phyloP scores from a whole-genome alignment of 2,797 vertebrate genomes.

The Peromyscus eremicus region DNA sequence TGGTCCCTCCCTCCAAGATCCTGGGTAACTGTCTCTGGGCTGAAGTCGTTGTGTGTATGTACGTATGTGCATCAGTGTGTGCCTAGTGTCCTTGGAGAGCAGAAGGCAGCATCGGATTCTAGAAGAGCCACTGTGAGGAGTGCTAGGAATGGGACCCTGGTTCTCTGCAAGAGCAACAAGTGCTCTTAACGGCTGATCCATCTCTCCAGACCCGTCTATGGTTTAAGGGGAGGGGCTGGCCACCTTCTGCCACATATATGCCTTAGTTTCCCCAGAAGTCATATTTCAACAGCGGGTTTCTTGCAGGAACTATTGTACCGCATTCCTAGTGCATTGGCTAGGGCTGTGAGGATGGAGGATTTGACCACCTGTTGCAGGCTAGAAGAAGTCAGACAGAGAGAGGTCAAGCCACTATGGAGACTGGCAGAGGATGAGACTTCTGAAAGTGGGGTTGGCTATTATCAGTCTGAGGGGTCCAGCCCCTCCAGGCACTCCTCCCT shows the following conservation, averaged over 20 bases:
- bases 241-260: neutral
- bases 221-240: neutral
- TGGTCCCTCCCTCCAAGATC: neutral
- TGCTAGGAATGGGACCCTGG: neutral
- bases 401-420: conserved; percentile 21
- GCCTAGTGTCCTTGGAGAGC: neutral
- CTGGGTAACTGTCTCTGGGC: neutral
- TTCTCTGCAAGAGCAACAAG: neutral
- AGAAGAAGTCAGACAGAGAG: conserved; percentile 21
- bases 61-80: no score
- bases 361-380: conserved; percentile 41
- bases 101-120: neutral
- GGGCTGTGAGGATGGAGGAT: neutral
- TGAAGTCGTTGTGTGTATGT: no score
- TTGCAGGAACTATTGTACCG: neutral
- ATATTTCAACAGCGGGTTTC: neutral
- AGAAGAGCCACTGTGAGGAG: neutral
- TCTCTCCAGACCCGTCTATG: neutral
- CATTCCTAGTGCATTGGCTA: neutral
- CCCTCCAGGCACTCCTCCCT: conserved; percentile 45
- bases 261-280: neutral
- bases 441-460: neutral
- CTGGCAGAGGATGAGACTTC: neutral
- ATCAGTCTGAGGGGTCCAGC: neutral
- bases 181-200: neutral